A percentile compares a stretch with the other conserved stretches of the same genome.
phyloP scores from a whole-genome alignment of 1,140 invertebrate species.

The Amyelois transitella region DNA sequence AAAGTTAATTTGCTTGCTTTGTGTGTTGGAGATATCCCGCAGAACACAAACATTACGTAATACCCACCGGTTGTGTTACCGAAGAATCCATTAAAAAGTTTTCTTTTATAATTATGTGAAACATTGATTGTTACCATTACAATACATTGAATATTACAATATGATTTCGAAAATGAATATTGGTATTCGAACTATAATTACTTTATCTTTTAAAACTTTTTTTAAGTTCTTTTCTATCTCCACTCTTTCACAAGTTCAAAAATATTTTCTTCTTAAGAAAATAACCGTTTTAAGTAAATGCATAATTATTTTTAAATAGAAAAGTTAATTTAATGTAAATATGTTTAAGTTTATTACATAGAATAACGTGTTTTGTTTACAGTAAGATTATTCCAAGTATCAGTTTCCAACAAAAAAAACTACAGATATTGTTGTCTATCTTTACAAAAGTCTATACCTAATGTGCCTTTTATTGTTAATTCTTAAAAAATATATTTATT shows the following conservation, averaged over 20 bases:
- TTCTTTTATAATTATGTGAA: neutral
- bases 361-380: neutral
- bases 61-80: constrained; percentile 5
- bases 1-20: constrained; percentile 4
- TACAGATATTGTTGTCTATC: neutral
- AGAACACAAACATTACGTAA: neutral
- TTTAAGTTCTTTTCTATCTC: too few species aligned
- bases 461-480: neutral
- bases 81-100: neutral
- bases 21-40: neutral
- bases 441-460: neutral
- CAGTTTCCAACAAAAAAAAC: neutral
- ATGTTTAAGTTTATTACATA: constrained; percentile 2
- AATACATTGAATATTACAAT: neutral
- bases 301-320: neutral
- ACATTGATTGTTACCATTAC: neutral
- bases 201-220: too few species aligned
- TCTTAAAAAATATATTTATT: neutral
- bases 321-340: constrained; percentile 7
- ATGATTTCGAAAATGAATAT: neutral
- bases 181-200: neutral
- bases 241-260: too few species aligned
- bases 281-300: too few species aligned
- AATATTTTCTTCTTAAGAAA: too few species aligned
- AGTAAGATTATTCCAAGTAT: neutral